A percentile compares a stretch with the other conserved stretches of the same genome.
Evolutionary conservation across 1,140 invertebrate genomes (phyloP).

Genomic region (Aphelinus atriplicis): DNA sequence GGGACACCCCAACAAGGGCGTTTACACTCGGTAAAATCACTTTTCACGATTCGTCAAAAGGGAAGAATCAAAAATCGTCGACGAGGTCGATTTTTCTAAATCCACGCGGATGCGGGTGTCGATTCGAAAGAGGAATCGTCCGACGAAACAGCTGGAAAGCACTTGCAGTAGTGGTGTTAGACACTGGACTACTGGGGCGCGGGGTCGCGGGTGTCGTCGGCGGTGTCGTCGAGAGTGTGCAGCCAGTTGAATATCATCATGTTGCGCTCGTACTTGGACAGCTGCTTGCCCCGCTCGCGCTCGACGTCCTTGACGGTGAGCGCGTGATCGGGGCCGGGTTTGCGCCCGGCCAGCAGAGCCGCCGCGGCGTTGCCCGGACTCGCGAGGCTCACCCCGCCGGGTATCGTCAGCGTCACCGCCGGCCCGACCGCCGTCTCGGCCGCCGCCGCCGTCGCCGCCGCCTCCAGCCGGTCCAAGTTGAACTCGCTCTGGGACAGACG

Average conservation of each 20-base stretch:
- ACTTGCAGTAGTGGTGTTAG: too few species aligned
- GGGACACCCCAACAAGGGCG: too few species aligned
- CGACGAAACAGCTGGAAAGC: too few species aligned
- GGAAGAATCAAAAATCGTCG: too few species aligned
- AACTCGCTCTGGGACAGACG: slow-evolving; percentile 84
- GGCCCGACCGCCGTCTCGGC: slow-evolving; percentile 44
- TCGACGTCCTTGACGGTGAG: slow-evolving; percentile 83
- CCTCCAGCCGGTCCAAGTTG: slow-evolving; percentile 79
- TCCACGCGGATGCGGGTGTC: too few species aligned
- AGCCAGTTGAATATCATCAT: slow-evolving; percentile 95
- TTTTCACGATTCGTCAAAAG: too few species aligned
- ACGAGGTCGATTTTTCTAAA: too few species aligned
- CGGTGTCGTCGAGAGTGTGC: slow-evolving; percentile 80
- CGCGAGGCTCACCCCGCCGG: slow-evolving; percentile 58
- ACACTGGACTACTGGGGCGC: too few species aligned
- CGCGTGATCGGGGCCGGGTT: slow-evolving; percentile 64
- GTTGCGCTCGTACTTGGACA: slow-evolving; percentile 88
- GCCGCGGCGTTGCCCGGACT: slow-evolving; percentile 35
- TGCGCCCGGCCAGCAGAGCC: slow-evolving; percentile 44
- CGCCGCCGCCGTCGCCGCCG: slow-evolving; percentile 66
- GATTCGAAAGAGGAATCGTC: too few species aligned
- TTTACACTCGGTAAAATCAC: too few species aligned
- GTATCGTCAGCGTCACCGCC: slow-evolving; percentile 68
- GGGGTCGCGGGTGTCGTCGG: slow-evolving; percentile 35
- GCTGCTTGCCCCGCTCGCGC: slow-evolving; percentile 81